Evolutionary conservation across 92 coral and sea anemone genomes (phyloP), one percentile per base, ranked within the genome.

Genomic region (Phenganax subtilis): DNA sequence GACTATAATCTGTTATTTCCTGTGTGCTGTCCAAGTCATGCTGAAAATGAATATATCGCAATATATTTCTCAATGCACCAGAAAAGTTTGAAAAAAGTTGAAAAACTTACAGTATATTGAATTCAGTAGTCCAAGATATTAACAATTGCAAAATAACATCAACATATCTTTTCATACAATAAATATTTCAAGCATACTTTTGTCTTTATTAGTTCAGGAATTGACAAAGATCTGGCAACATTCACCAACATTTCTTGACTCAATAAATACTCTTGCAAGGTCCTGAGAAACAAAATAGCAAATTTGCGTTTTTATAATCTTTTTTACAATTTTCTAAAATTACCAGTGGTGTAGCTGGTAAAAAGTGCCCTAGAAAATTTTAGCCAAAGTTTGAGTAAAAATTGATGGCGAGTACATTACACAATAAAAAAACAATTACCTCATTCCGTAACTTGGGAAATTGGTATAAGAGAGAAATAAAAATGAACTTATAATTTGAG

Each of bases 141-240:
- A 5, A 37, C 28, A 29, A 25, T 58, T 8, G 15, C n/a, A 14
- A 6, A 25, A 6, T 28, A 59, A 9, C 7, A 62, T 51, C 47
- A 31, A 27, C 30, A 14, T 51, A 8, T 69, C 12, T 12, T 12
- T 8, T 55, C 16, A 29, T 4, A 44, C 65, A 44, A 81, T 31
- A 3, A 51, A 15, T 28, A 2, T 51, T 5, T 1, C 51, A 14
- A 9, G 52, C 84, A 81, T 82, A 94, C 98, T 90, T 92, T 87
- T 78, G 90, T 81, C 87, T 85, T 88, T 14, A 94, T 94, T 56
- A 94, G 87, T 81, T 94, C 98, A 75, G 97, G 96, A 60, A 94
- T 67, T 2, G 96, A 88, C 60, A 89, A 82, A 30, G 87, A 86
- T 60, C 91, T 86, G 12, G 97, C 91, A 71, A 89, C 84, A 85